Base-by-base conservation (phyloP, 2,797 vertebrate genomes). In the Gadopsis bispinosus region DNA sequence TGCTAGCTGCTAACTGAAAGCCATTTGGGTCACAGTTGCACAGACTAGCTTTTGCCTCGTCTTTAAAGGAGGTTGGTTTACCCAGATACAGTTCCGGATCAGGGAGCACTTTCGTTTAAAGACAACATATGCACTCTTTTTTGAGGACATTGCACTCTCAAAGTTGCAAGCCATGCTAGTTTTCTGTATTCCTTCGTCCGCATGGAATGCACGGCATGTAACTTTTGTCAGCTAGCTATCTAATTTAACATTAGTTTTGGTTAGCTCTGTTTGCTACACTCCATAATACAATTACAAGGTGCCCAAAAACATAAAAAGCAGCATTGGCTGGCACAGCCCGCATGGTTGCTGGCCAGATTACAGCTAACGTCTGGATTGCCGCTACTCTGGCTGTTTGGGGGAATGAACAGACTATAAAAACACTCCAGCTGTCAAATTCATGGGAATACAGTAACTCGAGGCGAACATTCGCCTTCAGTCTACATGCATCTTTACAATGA, bases 1-100 rank as follows among this genome's bases (percentile, higher is more conserved):
- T n/a, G 45, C 22, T 53, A 50, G 5, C 47, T 61, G 67, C 53
- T 74, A 59, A 77, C 26, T 58, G 31, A 50, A 53, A 20, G 39
- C 37, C 13, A 60, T 60, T 37, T 72, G n/a, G 51, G 16, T 73
- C 45, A 78, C 17, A 29, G 47, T 39, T 0, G 17, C 41, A 31
- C 64, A 59, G 41, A 35, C 11, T 6, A 8, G 66, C 26, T 29
- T 53, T 62, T 54, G 45, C 13, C 29, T 64, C 6, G 35, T 62
- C 22, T 39, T n/a, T 69, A 19, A 19, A 0, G 17, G 4, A 14
- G 29, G 43, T 37, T 13, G 14, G 26, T 0, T 47, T 17, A 47
- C 22, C 33, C 35, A 43, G 20, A 39, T 33, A 41, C 19, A 43
- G 0, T 37, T 62, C 10, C 4, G 20, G 4, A 64, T 17, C 2